These are phyloP conservation scores for Ophonus ardosiacus DNA, from an alignment of 2,888 invertebrate genomes.

Conservation along the genomic window DNA sequence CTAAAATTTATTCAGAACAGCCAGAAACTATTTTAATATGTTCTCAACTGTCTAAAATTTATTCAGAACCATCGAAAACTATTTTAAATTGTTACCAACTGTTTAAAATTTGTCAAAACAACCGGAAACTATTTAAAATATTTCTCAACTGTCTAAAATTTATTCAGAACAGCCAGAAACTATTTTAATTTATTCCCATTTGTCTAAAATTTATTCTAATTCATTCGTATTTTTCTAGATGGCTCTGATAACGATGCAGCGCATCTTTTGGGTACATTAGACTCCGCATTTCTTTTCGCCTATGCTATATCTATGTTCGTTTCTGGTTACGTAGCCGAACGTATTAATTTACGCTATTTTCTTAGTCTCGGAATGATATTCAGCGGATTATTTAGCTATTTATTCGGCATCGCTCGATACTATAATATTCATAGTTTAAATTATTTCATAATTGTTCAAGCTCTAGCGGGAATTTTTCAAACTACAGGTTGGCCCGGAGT, in stretches of 20 bases:
- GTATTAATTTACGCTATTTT: slow-evolving; percentile 94
- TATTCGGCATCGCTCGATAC: slow-evolving; percentile 92
- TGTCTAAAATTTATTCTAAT: neutral
- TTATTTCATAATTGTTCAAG: slow-evolving; percentile 91
- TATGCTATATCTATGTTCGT: slow-evolving; percentile 96
- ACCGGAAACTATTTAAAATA: neutral
- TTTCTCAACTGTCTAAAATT: neutral
- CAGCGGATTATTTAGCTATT: slow-evolving; percentile 90
- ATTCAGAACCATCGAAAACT: too few relatives aligned
- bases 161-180: neutral
- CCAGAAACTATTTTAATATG: too few relatives aligned
- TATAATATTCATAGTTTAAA: slow-evolving; percentile 88
- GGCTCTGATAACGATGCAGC: slow-evolving; percentile 84
- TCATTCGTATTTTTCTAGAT: slow-evolving; percentile 76
- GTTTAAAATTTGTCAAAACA: neutral
- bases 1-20: too few relatives aligned
- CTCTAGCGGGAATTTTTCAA: slow-evolving; percentile 90
- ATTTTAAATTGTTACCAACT: too few relatives aligned
- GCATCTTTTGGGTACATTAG: slow-evolving; percentile 89
- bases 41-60: too few relatives aligned
- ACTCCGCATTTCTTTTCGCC: slow-evolving; percentile 93
- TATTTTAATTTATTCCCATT: neutral
- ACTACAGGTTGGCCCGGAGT: slow-evolving; percentile 98
- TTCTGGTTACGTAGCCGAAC: slow-evolving; percentile 93
- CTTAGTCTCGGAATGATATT: slow-evolving; percentile 93